These are phyloP conservation scores for Machaerirhynchus nigripectus DNA, from an alignment of 2,113 vertebrate genomes.

Conservation along the genomic window DNA sequence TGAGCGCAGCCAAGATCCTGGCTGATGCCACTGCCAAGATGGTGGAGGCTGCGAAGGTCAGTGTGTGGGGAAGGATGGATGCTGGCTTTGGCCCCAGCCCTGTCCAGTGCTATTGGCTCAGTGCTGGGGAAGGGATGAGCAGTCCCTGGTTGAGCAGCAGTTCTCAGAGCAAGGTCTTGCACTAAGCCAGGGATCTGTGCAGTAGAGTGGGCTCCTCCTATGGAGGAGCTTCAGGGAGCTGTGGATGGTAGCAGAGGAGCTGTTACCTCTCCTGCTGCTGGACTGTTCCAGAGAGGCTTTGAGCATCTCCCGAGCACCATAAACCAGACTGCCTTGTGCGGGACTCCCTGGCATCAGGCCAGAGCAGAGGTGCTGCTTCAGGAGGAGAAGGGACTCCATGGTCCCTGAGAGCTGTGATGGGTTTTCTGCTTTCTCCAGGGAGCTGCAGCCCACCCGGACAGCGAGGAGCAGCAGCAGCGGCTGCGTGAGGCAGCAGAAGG, in stretches of 20 bases:
- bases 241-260: slow-evolving; percentile 80
- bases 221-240: not conserved
- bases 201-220: not conserved
- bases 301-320: accelerated
- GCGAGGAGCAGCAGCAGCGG: slow-evolving; percentile 95
- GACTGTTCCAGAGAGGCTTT: accelerated
- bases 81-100: not conserved
- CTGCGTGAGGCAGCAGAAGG: slow-evolving; percentile 93
- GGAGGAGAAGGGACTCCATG: accelerated
- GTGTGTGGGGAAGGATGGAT: accelerated
- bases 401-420: not conserved
- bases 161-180: not conserved
- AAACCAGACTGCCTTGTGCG: not conserved
- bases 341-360: not conserved
- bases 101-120: accelerated
- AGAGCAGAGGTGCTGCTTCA: not conserved
- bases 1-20: slow-evolving; percentile 93
- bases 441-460: slow-evolving; percentile 96
- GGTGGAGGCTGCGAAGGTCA: slow-evolving; percentile 97
- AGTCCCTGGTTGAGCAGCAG: not conserved
- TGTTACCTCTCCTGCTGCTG: not conserved
- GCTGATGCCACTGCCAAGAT: slow-evolving; percentile 96
- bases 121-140: accelerated
- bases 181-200: not conserved
- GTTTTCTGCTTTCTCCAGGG: slow-evolving; percentile 73